phyloP scores from a whole-genome alignment of 2,113 vertebrate genomes.

The Holacanthus passer region DNA sequence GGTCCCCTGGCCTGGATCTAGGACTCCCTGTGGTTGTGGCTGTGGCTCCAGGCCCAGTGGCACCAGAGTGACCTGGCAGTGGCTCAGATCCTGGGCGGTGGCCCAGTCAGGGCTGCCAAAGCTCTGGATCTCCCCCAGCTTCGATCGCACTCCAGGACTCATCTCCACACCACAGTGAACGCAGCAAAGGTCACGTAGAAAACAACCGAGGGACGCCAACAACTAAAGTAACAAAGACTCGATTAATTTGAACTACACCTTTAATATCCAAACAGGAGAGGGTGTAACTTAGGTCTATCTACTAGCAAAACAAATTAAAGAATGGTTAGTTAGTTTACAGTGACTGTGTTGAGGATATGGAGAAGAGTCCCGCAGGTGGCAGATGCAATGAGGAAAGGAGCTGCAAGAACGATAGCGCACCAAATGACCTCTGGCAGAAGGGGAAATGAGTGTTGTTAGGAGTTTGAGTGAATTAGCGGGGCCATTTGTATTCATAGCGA shows the following conservation, averaged over 20 bases:
- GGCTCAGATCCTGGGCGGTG: constrained; percentile 48
- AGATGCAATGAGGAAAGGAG: constrained; percentile 45
- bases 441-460: constrained; percentile 64
- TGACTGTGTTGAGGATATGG: constrained; percentile 40
- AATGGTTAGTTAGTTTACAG: constrained; percentile 25
- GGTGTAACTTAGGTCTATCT: constrained; percentile 14
- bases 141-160: background rate
- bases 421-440: constrained; percentile 64
- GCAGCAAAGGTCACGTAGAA: constrained; percentile 9
- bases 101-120: constrained; percentile 44
- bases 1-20: constrained; percentile 50
- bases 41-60: constrained; percentile 44
- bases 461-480: constrained; percentile 61
- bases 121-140: constrained; percentile 36
- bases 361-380: constrained; percentile 39
- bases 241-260: background rate
- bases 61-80: constrained; percentile 54
- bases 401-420: constrained; percentile 44
- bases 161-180: constrained; percentile 8
- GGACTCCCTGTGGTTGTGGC: constrained; percentile 50
- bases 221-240: background rate
- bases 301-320: constrained; percentile 18
- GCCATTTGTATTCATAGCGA: constrained; percentile 68
- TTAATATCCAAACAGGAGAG: constrained; percentile 10
- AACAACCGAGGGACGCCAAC: background rate